Base-by-base conservation (phyloP, 2,797 vertebrate genomes). In the Danio kyathit region DNA sequence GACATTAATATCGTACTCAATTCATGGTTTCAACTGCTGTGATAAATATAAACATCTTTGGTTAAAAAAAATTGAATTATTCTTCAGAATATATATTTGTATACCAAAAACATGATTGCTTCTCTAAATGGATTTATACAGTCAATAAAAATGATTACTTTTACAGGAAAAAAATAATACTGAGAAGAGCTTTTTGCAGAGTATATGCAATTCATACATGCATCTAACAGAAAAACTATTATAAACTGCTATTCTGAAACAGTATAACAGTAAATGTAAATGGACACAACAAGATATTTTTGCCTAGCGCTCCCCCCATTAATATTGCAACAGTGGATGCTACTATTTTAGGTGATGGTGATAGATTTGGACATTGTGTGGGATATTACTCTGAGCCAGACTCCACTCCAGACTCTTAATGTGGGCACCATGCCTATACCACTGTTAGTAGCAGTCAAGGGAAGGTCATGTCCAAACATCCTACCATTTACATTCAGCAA, bases 321-420 rank as follows among this genome's bases (percentile, higher is more conserved):
- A 80, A 82, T 76, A 70, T 17, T 46, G 52, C 46, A 66, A 71
- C 72, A 72, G 43, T 59, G 12, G 40, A 63, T 52, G 56, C 10
- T 38, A 44, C 52, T 76, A 83, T 81, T 79, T 82, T 76, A 82
- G 69, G 72, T 65, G 17, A 54, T 71, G 46, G 46, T 61, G 41
- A 76, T 40, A 67, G 76, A 51, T 72, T 12, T 59, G 17, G 76
- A 56, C 63, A 74, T 78, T 57, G 74, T 74, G 64, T 63, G 43
- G 38, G 65, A 64, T n/a, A 29, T 40, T 71, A 61, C 2, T 13
- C 61, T 48, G 60, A 69, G n/a, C 46, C 64, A 72, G 17, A 19
- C 49, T 59, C 49, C 48, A 52, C 49, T 65, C 10, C 64, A 79
- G 69, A 59, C 69, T 59, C 46, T 16, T 60, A 60, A 65, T 49